These are phyloP conservation scores for Sinella curviseta DNA, from an alignment of 1,140 invertebrate genomes.

Conservation along the genomic window DNA sequence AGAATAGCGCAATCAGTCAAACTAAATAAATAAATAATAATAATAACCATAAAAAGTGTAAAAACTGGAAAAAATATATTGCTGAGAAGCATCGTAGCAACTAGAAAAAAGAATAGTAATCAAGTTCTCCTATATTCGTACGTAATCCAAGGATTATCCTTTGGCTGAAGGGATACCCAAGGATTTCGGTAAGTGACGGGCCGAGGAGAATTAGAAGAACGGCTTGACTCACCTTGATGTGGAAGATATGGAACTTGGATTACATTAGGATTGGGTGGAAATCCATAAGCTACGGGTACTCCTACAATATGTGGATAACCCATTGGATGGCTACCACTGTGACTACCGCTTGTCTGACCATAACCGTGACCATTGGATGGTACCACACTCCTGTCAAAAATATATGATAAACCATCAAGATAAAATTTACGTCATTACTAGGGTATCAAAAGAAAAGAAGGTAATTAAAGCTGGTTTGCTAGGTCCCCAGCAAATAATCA, in stretches of 20 bases:
- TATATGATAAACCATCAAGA: not conserved
- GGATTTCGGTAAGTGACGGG: not conserved
- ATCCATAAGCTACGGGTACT: slow-evolving; percentile 1
- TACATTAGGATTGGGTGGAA: not conserved
- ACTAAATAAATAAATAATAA: no score
- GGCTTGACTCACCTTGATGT: slow-evolving; percentile 25
- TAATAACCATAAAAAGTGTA: no score
- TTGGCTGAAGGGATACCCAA: not conserved
- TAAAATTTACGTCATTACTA: not conserved
- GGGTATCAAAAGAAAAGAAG: not conserved
- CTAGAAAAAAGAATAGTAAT: not conserved
- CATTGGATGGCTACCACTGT: slow-evolving; percentile 37
- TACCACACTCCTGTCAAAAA: slow-evolving; percentile 36
- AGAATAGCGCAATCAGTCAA: no score
- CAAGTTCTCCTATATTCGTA: not conserved
- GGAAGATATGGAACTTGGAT: slow-evolving; percentile 32
- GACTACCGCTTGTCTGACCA: slow-evolving; percentile 32
- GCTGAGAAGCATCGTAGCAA: not conserved
- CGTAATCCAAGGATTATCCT: not conserved
- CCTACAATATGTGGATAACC: slow-evolving; percentile 34
- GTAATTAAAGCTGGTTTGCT: not conserved
- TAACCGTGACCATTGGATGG: slow-evolving; percentile 42
- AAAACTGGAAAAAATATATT: no score
- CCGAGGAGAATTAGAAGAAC: not conserved
- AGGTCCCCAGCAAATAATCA: not conserved